These are phyloP conservation scores for Mesocricetus auratus DNA, from an alignment of 2,113 vertebrate species.

Conservation along the genomic window DNA sequence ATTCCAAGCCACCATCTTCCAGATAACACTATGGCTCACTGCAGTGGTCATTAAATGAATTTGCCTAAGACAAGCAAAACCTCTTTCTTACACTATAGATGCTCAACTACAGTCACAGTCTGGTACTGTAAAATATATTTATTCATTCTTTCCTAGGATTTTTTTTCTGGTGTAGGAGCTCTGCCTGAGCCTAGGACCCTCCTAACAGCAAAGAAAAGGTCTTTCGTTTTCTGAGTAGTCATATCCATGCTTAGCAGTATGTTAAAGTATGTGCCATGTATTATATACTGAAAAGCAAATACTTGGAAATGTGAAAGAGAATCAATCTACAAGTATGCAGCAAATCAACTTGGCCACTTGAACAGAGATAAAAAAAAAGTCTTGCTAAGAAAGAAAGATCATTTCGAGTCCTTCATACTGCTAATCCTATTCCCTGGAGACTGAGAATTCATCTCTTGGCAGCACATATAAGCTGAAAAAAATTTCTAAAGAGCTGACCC, in stretches of 20 bases:
- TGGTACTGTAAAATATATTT: neutral
- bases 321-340: slow-evolving; percentile 36
- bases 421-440: slow-evolving; percentile 67
- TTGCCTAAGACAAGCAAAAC: slow-evolving; percentile 6
- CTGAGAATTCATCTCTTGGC: slow-evolving; percentile 77
- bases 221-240: slow-evolving; percentile 11
- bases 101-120: neutral
- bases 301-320: slow-evolving; percentile 24
- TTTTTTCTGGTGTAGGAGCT: neutral
- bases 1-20: neutral
- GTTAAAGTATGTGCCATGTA: neutral
- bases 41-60: neutral
- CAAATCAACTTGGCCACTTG: slow-evolving; percentile 61
- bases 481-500: slow-evolving; percentile 23
- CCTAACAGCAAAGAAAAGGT: neutral
- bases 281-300: neutral
- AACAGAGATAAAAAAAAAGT: slow-evolving; percentile 67
- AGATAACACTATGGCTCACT: neutral
- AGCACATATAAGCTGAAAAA: slow-evolving; percentile 57
- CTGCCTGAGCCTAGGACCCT: neutral
- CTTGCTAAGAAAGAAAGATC: slow-evolving; percentile 57
- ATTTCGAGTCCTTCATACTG: slow-evolving; percentile 61
- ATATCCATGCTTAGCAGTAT: slow-evolving; percentile 20
- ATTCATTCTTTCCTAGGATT: neutral
- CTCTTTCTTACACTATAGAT: neutral